Evolutionary conservation across 1,140 invertebrate genomes (phyloP).

Genomic region (Chymomyza costata): DNA sequence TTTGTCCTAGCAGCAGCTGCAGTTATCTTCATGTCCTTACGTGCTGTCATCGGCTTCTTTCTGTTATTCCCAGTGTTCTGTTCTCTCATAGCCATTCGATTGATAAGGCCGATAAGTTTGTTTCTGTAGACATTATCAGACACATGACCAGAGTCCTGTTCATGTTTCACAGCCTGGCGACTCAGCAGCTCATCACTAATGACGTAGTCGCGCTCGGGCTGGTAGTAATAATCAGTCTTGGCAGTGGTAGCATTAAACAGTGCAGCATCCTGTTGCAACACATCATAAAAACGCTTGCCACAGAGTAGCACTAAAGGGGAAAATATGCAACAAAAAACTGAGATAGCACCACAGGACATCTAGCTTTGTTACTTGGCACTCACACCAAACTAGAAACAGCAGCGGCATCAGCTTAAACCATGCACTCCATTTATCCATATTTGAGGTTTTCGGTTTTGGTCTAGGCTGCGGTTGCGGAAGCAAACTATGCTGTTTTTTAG

Average conservation of each 20-base stretch:
- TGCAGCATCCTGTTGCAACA: background rate
- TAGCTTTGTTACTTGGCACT: no score
- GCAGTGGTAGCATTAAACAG: slow-evolving; percentile 4
- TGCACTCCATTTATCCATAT: slow-evolving; percentile 6
- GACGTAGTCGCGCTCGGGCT: background rate
- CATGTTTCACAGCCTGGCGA: no score
- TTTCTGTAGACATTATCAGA: slow-evolving; percentile 1
- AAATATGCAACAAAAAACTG: no score
- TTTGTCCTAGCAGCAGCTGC: background rate
- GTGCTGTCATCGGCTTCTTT: no score
- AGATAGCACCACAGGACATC: no score
- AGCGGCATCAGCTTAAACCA: background rate
- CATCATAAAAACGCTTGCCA: background rate
- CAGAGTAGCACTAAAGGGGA: background rate
- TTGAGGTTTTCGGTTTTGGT: no score
- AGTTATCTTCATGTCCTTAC: background rate
- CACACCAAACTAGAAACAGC: slow-evolving; percentile 6
- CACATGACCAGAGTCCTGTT: background rate
- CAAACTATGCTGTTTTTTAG: no score
- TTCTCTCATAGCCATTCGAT: background rate
- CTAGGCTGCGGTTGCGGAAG: no score
- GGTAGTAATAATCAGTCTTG: background rate
- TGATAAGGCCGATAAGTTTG: slow-evolving; percentile 1
- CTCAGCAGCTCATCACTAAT: background rate
- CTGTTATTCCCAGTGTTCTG: no score